A percentile compares a stretch with the other conserved stretches of the same genome.
Evolutionary conservation across 1,140 invertebrate species (phyloP).

Genomic region (roundworm (Caenorhabditis elegans)): DNA sequence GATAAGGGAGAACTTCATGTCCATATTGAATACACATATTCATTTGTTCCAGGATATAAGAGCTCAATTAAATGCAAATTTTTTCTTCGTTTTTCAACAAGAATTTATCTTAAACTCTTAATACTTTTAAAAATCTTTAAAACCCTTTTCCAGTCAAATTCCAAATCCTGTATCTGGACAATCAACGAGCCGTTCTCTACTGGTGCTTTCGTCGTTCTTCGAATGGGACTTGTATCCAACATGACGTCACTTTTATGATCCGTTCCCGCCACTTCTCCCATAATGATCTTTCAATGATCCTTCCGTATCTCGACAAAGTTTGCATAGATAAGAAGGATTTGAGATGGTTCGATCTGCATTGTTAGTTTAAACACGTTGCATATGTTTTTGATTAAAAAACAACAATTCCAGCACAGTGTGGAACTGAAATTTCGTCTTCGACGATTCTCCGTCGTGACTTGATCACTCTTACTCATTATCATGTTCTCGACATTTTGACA

Average conservation of each 20-base stretch:
- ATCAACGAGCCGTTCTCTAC: slow-evolving; percentile 39
- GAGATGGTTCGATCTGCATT: slow-evolving; percentile 47
- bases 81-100: too few relatives aligned
- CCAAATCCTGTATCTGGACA: slow-evolving; percentile 40
- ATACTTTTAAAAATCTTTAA: too few relatives aligned
- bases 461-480: slow-evolving; percentile 38
- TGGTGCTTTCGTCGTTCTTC: slow-evolving; percentile 24
- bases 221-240: slow-evolving; percentile 38
- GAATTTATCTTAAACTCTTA: too few relatives aligned
- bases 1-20: slow-evolving; percentile 38
- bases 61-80: neutral
- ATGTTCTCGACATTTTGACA: slow-evolving; percentile 40
- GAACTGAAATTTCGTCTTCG: slow-evolving; percentile 30
- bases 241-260: slow-evolving; percentile 41
- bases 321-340: slow-evolving; percentile 33
- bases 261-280: slow-evolving; percentile 37
- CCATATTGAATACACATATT: slow-evolving; percentile 34
- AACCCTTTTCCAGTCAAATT: slow-evolving; percentile 42
- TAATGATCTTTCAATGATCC: slow-evolving; percentile 42
- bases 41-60: slow-evolving; percentile 15
- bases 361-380: slow-evolving; percentile 25
- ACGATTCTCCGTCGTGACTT: slow-evolving; percentile 32
- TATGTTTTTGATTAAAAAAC: neutral
- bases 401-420: slow-evolving; percentile 33
- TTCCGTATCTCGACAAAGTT: slow-evolving; percentile 36